phyloP scores from a whole-genome alignment of 2,888 invertebrate genomes.

The Amphipoea lucens region DNA sequence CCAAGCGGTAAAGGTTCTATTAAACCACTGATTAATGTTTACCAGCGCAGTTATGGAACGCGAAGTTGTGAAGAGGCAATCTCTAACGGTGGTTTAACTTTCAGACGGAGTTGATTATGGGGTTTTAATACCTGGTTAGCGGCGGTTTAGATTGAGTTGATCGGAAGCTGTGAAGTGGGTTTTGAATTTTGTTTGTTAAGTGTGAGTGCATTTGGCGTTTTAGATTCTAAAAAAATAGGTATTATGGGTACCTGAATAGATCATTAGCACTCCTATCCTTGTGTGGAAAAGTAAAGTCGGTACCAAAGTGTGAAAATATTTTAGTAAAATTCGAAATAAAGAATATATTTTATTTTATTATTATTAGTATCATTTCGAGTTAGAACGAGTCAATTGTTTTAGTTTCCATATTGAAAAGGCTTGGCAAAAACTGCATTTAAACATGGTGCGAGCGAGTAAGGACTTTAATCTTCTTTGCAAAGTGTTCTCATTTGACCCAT shows the following conservation, averaged over 20 bases:
- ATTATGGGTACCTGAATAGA: neutral
- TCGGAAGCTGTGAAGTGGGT: neutral
- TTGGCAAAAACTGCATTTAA: neutral
- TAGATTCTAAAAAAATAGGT: neutral
- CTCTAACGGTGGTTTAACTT: conserved; percentile 58
- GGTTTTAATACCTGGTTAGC: conserved; percentile 46
- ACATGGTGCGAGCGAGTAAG: no score
- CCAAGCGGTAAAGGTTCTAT: conserved; percentile 72
- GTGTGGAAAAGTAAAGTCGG: neutral
- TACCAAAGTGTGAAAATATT: neutral
- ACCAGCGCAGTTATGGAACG: conserved; percentile 68
- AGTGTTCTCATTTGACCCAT: no score
- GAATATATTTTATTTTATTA: no score
- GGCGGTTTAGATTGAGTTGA: conserved; percentile 1
- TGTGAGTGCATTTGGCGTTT: neutral
- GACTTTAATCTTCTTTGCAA: no score
- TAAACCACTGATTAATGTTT: conserved; percentile 82
- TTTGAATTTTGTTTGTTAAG: conserved; percentile 8
- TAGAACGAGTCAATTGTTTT: neutral
- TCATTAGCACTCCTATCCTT: neutral
- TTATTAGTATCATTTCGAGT: neutral
- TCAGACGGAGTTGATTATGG: conserved; percentile 47
- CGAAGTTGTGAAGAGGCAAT: conserved; percentile 63
- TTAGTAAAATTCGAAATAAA: no score
- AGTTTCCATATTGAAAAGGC: no score